Base-by-base conservation (phyloP, 2,888 invertebrate species). In the Tetranychus truncatus region DNA sequence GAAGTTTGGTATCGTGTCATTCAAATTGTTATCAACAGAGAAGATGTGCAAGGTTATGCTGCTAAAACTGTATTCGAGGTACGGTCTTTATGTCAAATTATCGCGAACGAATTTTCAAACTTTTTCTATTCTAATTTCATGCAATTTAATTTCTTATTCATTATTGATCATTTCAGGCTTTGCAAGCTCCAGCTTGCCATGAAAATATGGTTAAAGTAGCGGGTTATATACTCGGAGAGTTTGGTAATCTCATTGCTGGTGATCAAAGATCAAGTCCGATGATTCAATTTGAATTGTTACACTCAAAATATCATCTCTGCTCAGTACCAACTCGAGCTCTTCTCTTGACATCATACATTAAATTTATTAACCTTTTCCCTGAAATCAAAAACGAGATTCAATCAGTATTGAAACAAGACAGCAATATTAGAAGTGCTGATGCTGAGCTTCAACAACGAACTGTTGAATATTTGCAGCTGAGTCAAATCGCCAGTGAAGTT, bases 171-270 rank as follows among this genome's bases (percentile, higher is more conserved):
- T 66, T 66, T 1, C 6, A 88, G 88, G 95, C 95, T 76, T 85
- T 97, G 75, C 96, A 99, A 86, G 96, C 96, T 55, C 96, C 97
- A 24, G 97, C 99, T 45, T 99, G 99, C 82, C 99, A 99, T 83
- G 99, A 99, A 84, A 99, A 99, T 83, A 99, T 99, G 99, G 97
- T 99, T 1, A 99, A 99, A 88, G 99, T 99, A 75, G 97, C 97
- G 77, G 99, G 97, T 75, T 99, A 99, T 81, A 97, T 99, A 80
- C 87, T 99, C 77, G 99, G 99, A 77, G 97, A 99, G 84, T 99
- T 99, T 85, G 99, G 99, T 75, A 99, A 99, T 85, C 87, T 99
- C 77, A 99, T 99, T 82, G 99, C 99, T 80, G 99, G 99, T 20
- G 99, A 99, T 84, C 91, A 93, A 77, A 87, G 97, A 76, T 99